These are phyloP conservation scores for Callosobruchus maculatus DNA, from an alignment of 2,888 invertebrate species.

Conservation along the genomic window DNA sequence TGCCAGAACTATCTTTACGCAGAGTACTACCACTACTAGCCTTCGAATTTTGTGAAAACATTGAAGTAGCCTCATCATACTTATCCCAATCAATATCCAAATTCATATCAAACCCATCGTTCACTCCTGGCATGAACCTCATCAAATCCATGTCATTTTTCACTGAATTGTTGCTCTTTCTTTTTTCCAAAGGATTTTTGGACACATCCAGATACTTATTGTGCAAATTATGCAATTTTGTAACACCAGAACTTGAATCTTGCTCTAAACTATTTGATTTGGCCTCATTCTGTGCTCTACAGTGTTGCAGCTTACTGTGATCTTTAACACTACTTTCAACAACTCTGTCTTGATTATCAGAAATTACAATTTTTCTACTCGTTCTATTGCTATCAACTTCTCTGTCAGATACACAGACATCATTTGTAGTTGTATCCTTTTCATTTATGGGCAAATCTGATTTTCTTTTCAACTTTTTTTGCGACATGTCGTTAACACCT, in stretches of 20 bases:
- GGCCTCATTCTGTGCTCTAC: not conserved
- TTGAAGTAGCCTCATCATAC: not conserved
- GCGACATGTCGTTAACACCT: not conserved
- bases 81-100: constrained; percentile 42
- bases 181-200: not conserved
- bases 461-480: not conserved
- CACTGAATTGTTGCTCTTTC: constrained; percentile 7
- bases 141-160: constrained; percentile 28
- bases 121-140: constrained; percentile 32
- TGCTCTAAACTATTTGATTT: not conserved
- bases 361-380: not conserved
- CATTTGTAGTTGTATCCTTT: not conserved
- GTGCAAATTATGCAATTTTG: not conserved
- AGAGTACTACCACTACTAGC: not conserved
- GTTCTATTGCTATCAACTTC: not conserved
- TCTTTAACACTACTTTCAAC: not conserved
- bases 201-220: not conserved
- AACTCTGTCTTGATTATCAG: not conserved
- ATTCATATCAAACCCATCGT: constrained; percentile 31
- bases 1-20: not conserved
- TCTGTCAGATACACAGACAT: not conserved
- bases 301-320: not conserved
- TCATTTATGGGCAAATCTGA: too few relatives aligned
- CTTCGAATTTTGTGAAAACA: not conserved
- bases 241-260: not conserved